Evolutionary conservation across 2,888 invertebrate genomes (phyloP).

Genomic region (Andrena marginata): DNA sequence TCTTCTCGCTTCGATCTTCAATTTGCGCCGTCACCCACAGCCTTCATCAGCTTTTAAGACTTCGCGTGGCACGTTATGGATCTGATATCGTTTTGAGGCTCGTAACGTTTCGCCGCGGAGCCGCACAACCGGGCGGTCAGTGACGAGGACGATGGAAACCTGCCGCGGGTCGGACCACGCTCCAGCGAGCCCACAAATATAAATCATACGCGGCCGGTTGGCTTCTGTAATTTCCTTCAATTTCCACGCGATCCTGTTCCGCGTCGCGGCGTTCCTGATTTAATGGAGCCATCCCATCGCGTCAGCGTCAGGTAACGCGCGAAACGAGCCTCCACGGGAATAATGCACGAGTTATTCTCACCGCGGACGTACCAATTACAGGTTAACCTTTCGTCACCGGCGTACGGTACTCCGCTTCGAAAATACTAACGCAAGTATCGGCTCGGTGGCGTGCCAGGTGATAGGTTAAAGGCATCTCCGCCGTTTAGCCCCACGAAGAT

Average conservation of each 20-base stretch:
- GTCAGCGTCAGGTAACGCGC: background rate
- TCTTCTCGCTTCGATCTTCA: slow-evolving; percentile 8
- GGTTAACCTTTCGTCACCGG: slow-evolving; percentile 57
- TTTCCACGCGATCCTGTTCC: slow-evolving; percentile 65
- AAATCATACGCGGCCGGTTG: slow-evolving; percentile 45
- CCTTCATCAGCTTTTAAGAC: background rate
- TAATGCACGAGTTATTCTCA: slow-evolving; percentile 50
- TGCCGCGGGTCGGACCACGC: slow-evolving; percentile 34
- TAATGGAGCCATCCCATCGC: slow-evolving; percentile 60
- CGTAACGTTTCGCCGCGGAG: slow-evolving; percentile 48
- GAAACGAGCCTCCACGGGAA: background rate
- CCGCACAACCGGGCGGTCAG: slow-evolving; percentile 37
- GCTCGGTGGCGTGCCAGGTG: slow-evolving; percentile 63
- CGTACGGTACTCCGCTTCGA: slow-evolving; percentile 56
- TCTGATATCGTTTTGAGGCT: slow-evolving; percentile 61
- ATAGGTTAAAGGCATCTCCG: slow-evolving; percentile 66
- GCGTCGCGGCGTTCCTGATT: slow-evolving; percentile 52
- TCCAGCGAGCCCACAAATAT: slow-evolving; percentile 55
- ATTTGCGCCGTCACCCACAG: slow-evolving; percentile 4
- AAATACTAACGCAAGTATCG: slow-evolving; percentile 38
- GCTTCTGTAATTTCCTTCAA: slow-evolving; percentile 69
- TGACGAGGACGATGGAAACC: slow-evolving; percentile 22
- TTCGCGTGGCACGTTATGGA: slow-evolving; percentile 3
- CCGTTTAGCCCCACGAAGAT: slow-evolving; percentile 34
- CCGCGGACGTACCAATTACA: slow-evolving; percentile 56